These are phyloP conservation scores for Xenopus tropicalis DNA, from an alignment of 2,113 vertebrate species.

Conservation along the genomic window UCB_Xtro_10.0 CM004446.2:70180501-70181000, in stretches of 20 bases:
- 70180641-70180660: constrained; percentile 74
- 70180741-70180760: constrained; percentile 21
- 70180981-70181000: no score
- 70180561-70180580: constrained; percentile 97
- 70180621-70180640: constrained; percentile 98
- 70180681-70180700: constrained; percentile 69
- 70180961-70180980: no score
- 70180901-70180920: no score
- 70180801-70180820: background rate
- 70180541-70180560: constrained; percentile 85
- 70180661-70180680: constrained; percentile 81
- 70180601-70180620: constrained; percentile 98
- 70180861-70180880: background rate
- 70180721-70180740: constrained; percentile 46
- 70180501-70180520: constrained; percentile 68
- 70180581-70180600: constrained; percentile 86
- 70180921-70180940: no score
- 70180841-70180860: background rate
- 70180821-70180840: background rate
- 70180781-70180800: background rate
- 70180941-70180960: no score
- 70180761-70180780: constrained; percentile 12
- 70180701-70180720: constrained; percentile 55
- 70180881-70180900: background rate
- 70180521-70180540: constrained; percentile 76